Evolutionary conservation across 2,888 invertebrate genomes (phyloP).

Genomic region (Drosophila eohydei): DNA sequence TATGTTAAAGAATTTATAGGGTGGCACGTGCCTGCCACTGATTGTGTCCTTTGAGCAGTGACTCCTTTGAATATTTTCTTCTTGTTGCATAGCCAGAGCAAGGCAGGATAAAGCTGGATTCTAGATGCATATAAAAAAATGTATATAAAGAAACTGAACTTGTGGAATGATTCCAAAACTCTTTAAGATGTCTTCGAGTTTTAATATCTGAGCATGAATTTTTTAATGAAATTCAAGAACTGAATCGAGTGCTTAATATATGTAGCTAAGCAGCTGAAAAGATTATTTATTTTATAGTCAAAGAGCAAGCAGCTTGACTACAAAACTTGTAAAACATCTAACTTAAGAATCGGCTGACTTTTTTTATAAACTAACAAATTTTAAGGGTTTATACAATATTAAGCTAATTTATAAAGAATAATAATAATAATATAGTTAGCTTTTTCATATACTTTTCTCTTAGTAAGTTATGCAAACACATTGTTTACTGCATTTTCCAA

Average conservation of each 20-base stretch:
- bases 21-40: conserved; percentile 1
- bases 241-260: not conserved
- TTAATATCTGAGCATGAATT: not conserved
- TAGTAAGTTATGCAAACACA: not conserved
- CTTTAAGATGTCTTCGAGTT: not conserved
- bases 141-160: not conserved
- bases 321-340: too few species aligned
- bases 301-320: too few species aligned
- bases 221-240: not conserved
- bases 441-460: not conserved
- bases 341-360: too few species aligned
- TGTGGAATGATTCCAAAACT: not conserved
- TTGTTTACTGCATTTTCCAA: not conserved
- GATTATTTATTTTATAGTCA: too few species aligned
- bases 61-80: conserved; percentile 2
- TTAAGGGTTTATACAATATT: too few species aligned
- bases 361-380: too few species aligned
- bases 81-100: not conserved
- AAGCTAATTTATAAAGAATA: too few species aligned
- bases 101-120: not conserved
- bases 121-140: not conserved
- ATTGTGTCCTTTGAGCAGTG: conserved; percentile 7
- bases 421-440: too few species aligned
- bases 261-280: too few species aligned
- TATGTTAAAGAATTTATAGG: not conserved